These are phyloP conservation scores for Thomomys bottae DNA, from an alignment of 2,113 vertebrate genomes.

Conservation along the genomic window DNA sequence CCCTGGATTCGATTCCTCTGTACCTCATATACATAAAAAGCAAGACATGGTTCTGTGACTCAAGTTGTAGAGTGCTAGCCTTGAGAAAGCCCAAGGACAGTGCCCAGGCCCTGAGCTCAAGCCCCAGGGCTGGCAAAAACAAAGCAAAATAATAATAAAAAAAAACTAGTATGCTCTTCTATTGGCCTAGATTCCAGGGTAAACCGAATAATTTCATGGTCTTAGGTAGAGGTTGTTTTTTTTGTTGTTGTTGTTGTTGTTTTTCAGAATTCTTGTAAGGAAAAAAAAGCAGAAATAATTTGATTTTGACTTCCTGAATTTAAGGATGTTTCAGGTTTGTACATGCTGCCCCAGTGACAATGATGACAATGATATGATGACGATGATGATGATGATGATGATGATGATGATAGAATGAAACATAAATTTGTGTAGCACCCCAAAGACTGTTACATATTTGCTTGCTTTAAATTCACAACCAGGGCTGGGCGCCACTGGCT, in stretches of 20 bases:
- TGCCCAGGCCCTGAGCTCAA: too few species aligned
- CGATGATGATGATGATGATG: not conserved
- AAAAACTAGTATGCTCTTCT: not conserved
- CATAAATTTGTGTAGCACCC: not conserved
- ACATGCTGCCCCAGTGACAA: not conserved
- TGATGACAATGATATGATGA: too few species aligned
- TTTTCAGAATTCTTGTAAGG: conserved; percentile 40
- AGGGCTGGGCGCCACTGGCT: too few species aligned
- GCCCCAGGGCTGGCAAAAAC: too few species aligned
- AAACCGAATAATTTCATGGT: conserved; percentile 16
- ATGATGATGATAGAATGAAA: not conserved
- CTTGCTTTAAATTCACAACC: conserved; percentile 46
- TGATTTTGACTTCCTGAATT: conserved; percentile 42
- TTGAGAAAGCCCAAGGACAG: too few species aligned
- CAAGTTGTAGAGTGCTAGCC: too few species aligned
- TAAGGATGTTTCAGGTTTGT: not conserved
- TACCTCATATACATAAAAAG: too few species aligned
- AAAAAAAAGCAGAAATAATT: conserved; percentile 54
- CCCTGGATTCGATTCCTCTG: too few species aligned
- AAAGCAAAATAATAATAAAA: too few species aligned
- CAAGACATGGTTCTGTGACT: too few species aligned
- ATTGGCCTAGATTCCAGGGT: not conserved
- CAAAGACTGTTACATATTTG: conserved; percentile 17
- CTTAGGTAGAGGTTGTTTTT: too few species aligned
- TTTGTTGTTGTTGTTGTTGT: too few species aligned